phyloP scores from a whole-genome alignment of 2,797 vertebrate species.

The Ctenopoma multispine region DNA sequence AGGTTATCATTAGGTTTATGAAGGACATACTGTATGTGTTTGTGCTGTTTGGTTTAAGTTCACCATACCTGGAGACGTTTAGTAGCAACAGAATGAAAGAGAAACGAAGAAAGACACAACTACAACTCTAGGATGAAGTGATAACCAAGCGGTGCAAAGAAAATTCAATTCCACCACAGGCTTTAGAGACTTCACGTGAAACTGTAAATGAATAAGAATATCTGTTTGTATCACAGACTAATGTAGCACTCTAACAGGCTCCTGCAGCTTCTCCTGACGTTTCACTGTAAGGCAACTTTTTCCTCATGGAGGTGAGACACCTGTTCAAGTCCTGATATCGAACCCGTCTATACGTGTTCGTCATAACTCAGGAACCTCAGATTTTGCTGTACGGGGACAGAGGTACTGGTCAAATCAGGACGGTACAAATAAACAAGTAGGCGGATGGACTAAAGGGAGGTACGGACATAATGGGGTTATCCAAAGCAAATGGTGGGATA shows the following conservation, averaged over 20 bases:
- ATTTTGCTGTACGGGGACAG: slow-evolving; percentile 18
- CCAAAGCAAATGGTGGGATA: slow-evolving; percentile 31
- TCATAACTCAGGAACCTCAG: slow-evolving; percentile 65
- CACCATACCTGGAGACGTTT: too few species aligned
- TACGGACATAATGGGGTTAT: slow-evolving; percentile 33
- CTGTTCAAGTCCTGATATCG: slow-evolving; percentile 12
- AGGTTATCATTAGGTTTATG: neutral
- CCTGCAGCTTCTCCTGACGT: slow-evolving; percentile 2
- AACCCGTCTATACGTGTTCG: slow-evolving; percentile 21
- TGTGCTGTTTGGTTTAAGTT: too few species aligned
- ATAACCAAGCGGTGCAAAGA: slow-evolving; percentile 2
- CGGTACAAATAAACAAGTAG: slow-evolving; percentile 28
- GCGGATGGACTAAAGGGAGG: slow-evolving; percentile 14
- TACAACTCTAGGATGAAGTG: neutral
- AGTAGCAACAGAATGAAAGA: neutral
- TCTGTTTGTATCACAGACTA: neutral
- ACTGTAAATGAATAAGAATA: neutral
- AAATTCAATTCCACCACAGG: neutral
- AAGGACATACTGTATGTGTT: too few species aligned
- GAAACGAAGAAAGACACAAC: neutral
- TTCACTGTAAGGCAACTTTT: neutral
- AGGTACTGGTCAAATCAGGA: slow-evolving; percentile 40
- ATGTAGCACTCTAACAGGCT: neutral
- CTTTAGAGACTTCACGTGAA: neutral
- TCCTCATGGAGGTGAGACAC: slow-evolving; percentile 5